phyloP scores from a whole-genome alignment of 2,797 vertebrate genomes.

The Carduelis carduelis region DNA sequence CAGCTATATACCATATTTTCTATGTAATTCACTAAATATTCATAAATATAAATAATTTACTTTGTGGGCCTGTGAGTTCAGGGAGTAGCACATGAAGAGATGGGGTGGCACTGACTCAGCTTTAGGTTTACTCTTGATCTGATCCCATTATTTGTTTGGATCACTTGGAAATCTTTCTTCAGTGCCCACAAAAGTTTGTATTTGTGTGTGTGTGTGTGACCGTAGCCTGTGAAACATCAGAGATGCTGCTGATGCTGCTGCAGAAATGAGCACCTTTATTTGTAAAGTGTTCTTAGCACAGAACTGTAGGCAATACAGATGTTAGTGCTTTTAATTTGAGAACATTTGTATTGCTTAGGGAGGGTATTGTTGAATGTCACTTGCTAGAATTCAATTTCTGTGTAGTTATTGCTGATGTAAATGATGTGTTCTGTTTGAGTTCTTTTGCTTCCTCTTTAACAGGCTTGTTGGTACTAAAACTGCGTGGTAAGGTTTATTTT shows the following conservation, averaged over 20 bases:
- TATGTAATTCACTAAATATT: neutral
- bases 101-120: neutral
- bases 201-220: neutral
- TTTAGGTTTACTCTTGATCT: neutral
- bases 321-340: neutral
- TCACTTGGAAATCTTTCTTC: neutral
- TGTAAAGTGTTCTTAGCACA: neutral
- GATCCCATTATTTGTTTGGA: neutral
- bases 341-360: neutral
- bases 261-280: neutral
- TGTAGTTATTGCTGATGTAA: neutral
- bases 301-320: neutral
- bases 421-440: neutral
- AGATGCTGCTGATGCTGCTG: neutral
- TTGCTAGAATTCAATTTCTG: neutral
- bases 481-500: constrained; percentile 23
- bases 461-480: neutral
- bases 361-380: neutral
- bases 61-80: neutral
- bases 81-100: neutral
- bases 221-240: rapidly evolving
- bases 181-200: neutral
- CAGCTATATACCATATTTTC: neutral
- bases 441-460: neutral
- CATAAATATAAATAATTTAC: neutral